These are phyloP conservation scores for Hoplodrina blanda DNA, from an alignment of 2,888 invertebrate genomes.

Conservation along the genomic window DNA sequence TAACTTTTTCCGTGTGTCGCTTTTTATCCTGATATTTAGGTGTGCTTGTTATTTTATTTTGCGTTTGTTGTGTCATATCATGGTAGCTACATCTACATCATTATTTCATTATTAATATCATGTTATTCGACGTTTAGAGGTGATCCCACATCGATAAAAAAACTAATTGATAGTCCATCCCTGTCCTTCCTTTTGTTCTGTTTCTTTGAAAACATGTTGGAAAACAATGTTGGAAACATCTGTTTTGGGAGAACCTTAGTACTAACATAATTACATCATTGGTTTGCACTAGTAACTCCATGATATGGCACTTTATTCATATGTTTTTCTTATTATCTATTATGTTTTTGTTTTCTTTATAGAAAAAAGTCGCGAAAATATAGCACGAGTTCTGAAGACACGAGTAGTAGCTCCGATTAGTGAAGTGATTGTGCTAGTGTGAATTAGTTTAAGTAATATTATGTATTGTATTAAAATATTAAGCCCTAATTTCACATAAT, in stretches of 20 bases:
- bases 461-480: constrained; percentile 72
- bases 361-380: constrained; percentile 89
- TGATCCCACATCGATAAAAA: constrained; percentile 9
- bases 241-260: background rate
- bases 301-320: constrained; percentile 69
- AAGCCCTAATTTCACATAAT: constrained; percentile 68
- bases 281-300: constrained; percentile 48
- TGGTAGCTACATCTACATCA: constrained; percentile 43
- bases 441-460: constrained; percentile 76
- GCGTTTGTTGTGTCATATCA: constrained; percentile 69
- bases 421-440: constrained; percentile 80
- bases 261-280: constrained; percentile 31
- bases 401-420: constrained; percentile 87
- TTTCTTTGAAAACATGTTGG: background rate
- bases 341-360: constrained; percentile 85
- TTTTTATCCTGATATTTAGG: constrained; percentile 72
- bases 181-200: background rate
- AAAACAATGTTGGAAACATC: constrained; percentile 6
- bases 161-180: constrained; percentile 1
- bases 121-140: constrained; percentile 23
- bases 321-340: constrained; percentile 72
- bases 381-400: constrained; percentile 88
- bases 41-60: constrained; percentile 74
- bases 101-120: constrained; percentile 19
- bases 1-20: constrained; percentile 82